Conservation (phyloP, 1,140 invertebrate species). For the Procambarus clarkii region DNA sequence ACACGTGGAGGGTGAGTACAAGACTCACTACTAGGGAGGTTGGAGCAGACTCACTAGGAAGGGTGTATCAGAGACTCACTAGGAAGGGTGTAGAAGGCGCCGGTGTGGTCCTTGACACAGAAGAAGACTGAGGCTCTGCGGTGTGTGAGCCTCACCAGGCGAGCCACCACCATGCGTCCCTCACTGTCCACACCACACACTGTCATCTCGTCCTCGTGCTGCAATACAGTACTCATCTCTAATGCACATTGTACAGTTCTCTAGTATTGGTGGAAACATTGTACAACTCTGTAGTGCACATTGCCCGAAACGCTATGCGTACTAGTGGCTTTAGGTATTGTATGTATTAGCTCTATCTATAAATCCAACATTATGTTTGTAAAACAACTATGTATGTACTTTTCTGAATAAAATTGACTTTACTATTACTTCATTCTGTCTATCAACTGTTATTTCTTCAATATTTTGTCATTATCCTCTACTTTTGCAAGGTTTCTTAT, state of each 20-base stretch:
- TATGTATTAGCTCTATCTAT: too few relatives aligned
- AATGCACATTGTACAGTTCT: too few relatives aligned
- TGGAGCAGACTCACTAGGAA: background rate
- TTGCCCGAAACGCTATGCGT: background rate
- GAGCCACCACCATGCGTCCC: constrained; percentile 59
- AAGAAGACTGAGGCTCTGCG: constrained; percentile 76
- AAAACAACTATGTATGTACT: too few relatives aligned
- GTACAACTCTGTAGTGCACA: background rate
- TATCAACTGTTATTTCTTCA: too few relatives aligned
- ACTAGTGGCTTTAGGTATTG: background rate
- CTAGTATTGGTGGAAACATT: background rate
- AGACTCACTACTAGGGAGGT: too few relatives aligned
- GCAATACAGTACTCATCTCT: background rate
- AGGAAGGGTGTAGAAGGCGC: constrained; percentile 77
- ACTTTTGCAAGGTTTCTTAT: too few relatives aligned
- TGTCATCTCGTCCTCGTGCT: constrained; percentile 70
- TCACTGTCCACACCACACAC: constrained; percentile 69
- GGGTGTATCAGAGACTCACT: constrained; percentile 75
- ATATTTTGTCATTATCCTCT: too few relatives aligned
- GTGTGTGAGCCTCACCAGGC: constrained; percentile 52
- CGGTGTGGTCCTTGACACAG: constrained; percentile 77
- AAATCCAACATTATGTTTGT: too few relatives aligned
- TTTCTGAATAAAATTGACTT: too few relatives aligned
- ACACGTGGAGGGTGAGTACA: too few relatives aligned
- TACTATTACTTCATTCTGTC: too few relatives aligned